These are phyloP conservation scores for Sinocyclocheilus maitianheensis DNA, from an alignment of 2,113 vertebrate genomes.

Conservation along the genomic window DNA sequence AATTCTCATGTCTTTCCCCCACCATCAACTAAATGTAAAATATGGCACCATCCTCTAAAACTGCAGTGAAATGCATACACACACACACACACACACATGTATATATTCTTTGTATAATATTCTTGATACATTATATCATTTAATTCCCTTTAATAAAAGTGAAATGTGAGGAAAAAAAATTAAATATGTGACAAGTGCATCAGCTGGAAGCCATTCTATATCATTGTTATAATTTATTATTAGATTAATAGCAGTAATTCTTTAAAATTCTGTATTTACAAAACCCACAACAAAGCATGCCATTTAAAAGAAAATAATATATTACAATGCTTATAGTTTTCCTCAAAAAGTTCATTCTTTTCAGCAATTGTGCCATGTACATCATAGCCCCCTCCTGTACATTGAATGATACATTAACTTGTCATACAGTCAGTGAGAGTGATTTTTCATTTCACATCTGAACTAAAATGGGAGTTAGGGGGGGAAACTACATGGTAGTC, in stretches of 20 bases:
- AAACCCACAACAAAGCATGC: slow-evolving; percentile 94
- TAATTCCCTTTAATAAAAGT: slow-evolving; percentile 81
- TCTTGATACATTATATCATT: slow-evolving; percentile 76
- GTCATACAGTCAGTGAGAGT: slow-evolving; percentile 73
- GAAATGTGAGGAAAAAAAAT: slow-evolving; percentile 74
- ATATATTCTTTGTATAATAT: too few relatives aligned
- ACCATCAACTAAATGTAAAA: slow-evolving; percentile 54
- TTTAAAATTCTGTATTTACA: slow-evolving; percentile 95
- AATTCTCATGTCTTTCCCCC: slow-evolving; percentile 50
- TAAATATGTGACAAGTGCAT: slow-evolving; percentile 90
- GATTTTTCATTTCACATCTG: slow-evolving; percentile 64
- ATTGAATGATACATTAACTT: slow-evolving; percentile 72
- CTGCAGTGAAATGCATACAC: slow-evolving; percentile 73
- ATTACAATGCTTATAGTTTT: slow-evolving; percentile 99
- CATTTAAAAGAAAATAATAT: slow-evolving; percentile 90
- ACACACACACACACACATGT: too few relatives aligned
- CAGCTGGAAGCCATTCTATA: slow-evolving; percentile 99
- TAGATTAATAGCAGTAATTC: slow-evolving; percentile 81
- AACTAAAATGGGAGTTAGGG: slow-evolving; percentile 71
- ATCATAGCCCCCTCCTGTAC: slow-evolving; percentile 88
- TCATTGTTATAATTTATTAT: slow-evolving; percentile 85
- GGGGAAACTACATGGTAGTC: slow-evolving; percentile 65
- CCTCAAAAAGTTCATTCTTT: slow-evolving; percentile 93
- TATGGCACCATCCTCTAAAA: slow-evolving; percentile 73
- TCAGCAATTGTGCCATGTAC: slow-evolving; percentile 94